phyloP scores from a whole-genome alignment of 2,797 vertebrate genomes.

The Parambassis ranga region DNA sequence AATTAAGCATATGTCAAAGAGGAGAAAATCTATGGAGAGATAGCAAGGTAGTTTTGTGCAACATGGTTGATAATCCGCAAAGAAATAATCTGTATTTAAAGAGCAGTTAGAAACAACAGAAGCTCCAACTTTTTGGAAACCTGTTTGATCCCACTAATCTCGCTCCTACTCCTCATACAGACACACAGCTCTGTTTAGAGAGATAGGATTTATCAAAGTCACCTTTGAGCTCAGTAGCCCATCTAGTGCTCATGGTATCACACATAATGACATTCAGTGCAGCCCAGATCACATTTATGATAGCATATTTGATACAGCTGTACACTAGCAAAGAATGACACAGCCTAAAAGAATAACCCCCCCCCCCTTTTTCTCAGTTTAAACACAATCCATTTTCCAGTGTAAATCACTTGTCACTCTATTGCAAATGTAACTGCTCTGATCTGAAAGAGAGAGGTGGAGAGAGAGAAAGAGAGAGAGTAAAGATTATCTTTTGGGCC shows the following conservation, averaged over 20 bases:
- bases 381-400: slow-evolving; percentile 89
- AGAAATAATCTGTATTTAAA: slow-evolving; percentile 2
- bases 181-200: slow-evolving; percentile 67
- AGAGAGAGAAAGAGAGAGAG: slow-evolving; percentile 79
- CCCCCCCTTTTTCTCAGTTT: slow-evolving; percentile 76
- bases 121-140: slow-evolving; percentile 62
- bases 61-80: slow-evolving; percentile 4
- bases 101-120: slow-evolving; percentile 38
- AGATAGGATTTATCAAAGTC: slow-evolving; percentile 86
- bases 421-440: slow-evolving; percentile 90
- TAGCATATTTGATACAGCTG: slow-evolving; percentile 90
- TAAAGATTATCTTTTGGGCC: slow-evolving; percentile 98
- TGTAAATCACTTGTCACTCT: slow-evolving; percentile 98
- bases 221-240: slow-evolving; percentile 87
- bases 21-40: slow-evolving; percentile 9
- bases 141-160: slow-evolving; percentile 52
- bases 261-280: slow-evolving; percentile 83
- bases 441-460: slow-evolving; percentile 84
- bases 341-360: slow-evolving; percentile 88
- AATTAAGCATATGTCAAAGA: not conserved
- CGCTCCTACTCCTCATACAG: slow-evolving; percentile 37
- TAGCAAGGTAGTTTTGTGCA: not conserved
- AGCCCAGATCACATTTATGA: slow-evolving; percentile 88
- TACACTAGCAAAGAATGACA: slow-evolving; percentile 87
- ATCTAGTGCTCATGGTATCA: slow-evolving; percentile 83